Evolutionary conservation across 1,140 invertebrate genomes (phyloP), one percentile per base, ranked within the genome.

Genomic region (Trachelipus rathkii): DNA sequence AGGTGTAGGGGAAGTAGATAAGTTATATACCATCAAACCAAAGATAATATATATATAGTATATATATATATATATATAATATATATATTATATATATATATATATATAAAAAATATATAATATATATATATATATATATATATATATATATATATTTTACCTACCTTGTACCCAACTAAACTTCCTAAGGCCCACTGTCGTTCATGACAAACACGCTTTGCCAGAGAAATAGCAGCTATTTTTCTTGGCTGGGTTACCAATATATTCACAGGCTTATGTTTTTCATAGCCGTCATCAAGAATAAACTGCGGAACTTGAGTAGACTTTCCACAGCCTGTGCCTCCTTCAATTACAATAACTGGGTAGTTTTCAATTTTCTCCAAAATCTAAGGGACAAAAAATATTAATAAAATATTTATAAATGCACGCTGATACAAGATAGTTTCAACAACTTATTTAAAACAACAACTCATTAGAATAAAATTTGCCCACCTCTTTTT

Each of bases 301-400:
- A 97, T 92, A 87, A 92, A 94, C 83, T 96, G 94, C 0, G 93
- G 93, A 5, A 95, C 89, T 87, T 94, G 93, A 0, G 93, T 95
- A 4, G 92, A 92, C 85, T 91, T 90, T 10, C 89, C 89, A 84
- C 88, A 89, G 6, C 95, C 95, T 5, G 95, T 97, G 74, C 91
- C 91, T 24, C 96, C 96, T 85, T 95, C 91, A 77, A 98, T 92
- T 13, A 98, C 89, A 0, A 92, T 85, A 5, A 93, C 88, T 82
- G 89, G 86, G 85, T 92, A 89, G 0, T 87, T 86, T 45, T 88
- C 83, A 15, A 95, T 88, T 69, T 88, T 89, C 9, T 87, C 82
- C 0, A 93, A 77, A 73, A 92, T 89, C 85, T 86, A 44, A 21
- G 68, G n/a, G 21, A 44, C 15, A 44, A 9, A 74, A 19, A 9